Conservation (phyloP, 2,888 invertebrate species). For the Atherix ibis region DNA sequence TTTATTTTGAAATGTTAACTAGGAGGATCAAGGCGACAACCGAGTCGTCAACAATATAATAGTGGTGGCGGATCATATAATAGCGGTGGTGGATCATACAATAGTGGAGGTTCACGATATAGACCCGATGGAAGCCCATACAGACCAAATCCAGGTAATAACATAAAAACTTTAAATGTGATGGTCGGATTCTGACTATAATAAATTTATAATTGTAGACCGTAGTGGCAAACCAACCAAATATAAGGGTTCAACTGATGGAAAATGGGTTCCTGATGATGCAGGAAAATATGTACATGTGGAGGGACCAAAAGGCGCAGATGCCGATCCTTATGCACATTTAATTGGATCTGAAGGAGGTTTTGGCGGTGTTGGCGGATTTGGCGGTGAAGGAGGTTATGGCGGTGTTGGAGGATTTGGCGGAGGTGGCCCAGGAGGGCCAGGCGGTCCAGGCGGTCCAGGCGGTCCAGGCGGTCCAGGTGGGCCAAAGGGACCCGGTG, state of each 20-base stretch:
- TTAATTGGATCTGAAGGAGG: constrained; percentile 7
- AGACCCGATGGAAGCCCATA: constrained; percentile 8
- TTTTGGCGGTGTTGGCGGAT: constrained; percentile 12
- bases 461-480: constrained; percentile 33
- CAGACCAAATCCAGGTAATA: too few relatives aligned
- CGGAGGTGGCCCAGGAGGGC: constrained; percentile 19
- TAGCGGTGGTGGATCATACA: constrained; percentile 5
- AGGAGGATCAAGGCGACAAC: background rate
- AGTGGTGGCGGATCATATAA: constrained; percentile 7
- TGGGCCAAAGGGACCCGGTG: constrained; percentile 21
- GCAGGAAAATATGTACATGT: constrained; percentile 25
- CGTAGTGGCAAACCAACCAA: background rate
- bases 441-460: constrained; percentile 21
- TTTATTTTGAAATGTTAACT: background rate
- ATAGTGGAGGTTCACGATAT: too few relatives aligned
- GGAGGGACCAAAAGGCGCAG: constrained; percentile 31
- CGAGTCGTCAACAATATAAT: constrained; percentile 1
- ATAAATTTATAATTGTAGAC: too few relatives aligned
- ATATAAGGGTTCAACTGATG: too few relatives aligned
- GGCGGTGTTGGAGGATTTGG: constrained; percentile 15
- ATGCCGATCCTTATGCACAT: constrained; percentile 6
- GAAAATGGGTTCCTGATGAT: constrained; percentile 28
- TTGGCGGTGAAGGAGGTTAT: constrained; percentile 21
- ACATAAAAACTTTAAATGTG: too few relatives aligned
- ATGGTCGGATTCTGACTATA: too few relatives aligned